phyloP scores from a whole-genome alignment of 2,888 invertebrate genomes.

The Drosophila paranaensis region DNA sequence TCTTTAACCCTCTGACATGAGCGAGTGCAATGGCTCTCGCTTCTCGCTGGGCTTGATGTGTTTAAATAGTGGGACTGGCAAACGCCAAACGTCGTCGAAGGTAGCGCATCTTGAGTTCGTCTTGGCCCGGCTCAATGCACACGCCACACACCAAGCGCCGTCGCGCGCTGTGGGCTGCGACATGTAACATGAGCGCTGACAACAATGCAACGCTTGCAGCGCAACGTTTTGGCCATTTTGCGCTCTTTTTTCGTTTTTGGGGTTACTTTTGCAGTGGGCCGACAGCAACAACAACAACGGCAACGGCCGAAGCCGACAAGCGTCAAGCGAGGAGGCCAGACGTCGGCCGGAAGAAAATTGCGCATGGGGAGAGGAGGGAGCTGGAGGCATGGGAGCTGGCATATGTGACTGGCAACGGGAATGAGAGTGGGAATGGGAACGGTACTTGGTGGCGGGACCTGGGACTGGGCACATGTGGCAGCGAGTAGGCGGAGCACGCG shows the following conservation, averaged over 20 bases:
- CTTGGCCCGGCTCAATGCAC: conserved; percentile 19
- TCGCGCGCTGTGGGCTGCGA: conserved; percentile 34
- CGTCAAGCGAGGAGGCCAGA: conserved; percentile 23
- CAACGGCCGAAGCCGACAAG: conserved; percentile 23
- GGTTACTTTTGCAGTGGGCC: conserved; percentile 53
- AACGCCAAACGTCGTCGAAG: neutral
- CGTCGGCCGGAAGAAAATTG: conserved; percentile 66
- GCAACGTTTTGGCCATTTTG: conserved; percentile 68
- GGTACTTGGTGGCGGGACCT: conserved; percentile 22
- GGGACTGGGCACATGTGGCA: conserved; percentile 53
- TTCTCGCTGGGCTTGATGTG: neutral
- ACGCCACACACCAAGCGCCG: conserved; percentile 74
- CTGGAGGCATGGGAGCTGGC: conserved; percentile 22
- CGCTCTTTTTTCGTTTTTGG: conserved; percentile 49
- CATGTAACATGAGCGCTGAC: conserved; percentile 72
- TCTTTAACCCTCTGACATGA: neutral
- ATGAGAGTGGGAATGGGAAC: neutral
- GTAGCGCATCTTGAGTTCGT: conserved; percentile 61
- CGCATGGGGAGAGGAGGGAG: conserved; percentile 21
- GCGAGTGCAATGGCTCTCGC: conserved; percentile 2
- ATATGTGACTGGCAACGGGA: conserved; percentile 2
- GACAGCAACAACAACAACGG: conserved; percentile 14
- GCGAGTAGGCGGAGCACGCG: conserved; percentile 79
- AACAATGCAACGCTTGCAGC: conserved; percentile 68
- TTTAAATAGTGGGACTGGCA: neutral